A percentile compares a stretch with the other conserved stretches of the same genome.
phyloP scores from a whole-genome alignment of 2,113 vertebrate genomes.

The Charina bottae region DNA sequence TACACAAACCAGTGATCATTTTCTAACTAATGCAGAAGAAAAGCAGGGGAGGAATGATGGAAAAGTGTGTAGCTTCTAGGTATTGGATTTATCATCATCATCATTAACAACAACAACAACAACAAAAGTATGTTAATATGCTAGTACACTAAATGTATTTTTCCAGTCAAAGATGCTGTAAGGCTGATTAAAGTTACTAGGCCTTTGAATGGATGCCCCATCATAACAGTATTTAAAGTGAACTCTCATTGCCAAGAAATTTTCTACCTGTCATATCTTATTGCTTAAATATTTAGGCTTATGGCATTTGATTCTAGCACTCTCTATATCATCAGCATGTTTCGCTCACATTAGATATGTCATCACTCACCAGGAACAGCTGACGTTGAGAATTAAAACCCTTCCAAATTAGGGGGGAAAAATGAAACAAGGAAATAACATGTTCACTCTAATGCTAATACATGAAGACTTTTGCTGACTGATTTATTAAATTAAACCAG shows the following conservation, averaged over 20 bases:
- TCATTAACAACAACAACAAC: not conserved
- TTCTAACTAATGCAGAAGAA: not conserved
- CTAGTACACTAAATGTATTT: constrained; percentile 48
- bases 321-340: constrained; percentile 73
- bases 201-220: constrained; percentile 68
- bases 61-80: constrained; percentile 18
- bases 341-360: constrained; percentile 72
- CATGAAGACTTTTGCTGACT: constrained; percentile 65
- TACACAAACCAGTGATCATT: not conserved
- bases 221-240: constrained; percentile 69
- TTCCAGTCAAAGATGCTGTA: constrained; percentile 51
- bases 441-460: constrained; percentile 68
- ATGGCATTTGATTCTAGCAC: constrained; percentile 72
- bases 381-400: constrained; percentile 74
- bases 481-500: constrained; percentile 67
- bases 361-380: constrained; percentile 72
- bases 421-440: constrained; percentile 65
- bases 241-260: constrained; percentile 71
- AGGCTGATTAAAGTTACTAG: constrained; percentile 56
- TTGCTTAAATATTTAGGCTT: constrained; percentile 76
- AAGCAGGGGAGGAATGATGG: not conserved
- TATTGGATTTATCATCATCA: constrained; percentile 46
- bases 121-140: constrained; percentile 47
- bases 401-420: constrained; percentile 68
- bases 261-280: constrained; percentile 72